Evolutionary conservation across 2,113 vertebrate species (phyloP).

Genomic region (Egretta garzetta): DNA sequence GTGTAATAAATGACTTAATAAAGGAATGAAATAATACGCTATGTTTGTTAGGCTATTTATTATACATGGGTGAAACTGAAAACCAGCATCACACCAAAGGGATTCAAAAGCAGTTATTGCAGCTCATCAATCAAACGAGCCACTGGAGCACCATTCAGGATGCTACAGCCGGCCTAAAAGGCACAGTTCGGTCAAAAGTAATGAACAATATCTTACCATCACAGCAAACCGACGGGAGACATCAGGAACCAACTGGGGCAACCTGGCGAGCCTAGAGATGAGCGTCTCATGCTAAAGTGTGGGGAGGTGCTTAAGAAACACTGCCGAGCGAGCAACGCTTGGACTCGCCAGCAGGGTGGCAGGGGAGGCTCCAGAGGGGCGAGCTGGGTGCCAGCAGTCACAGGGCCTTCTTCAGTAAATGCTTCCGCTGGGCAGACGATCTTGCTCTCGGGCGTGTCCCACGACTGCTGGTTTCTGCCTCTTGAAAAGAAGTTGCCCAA

Average conservation of each 20-base stretch:
- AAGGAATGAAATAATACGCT: not conserved
- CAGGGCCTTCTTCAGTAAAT: not conserved
- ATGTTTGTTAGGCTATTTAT: not conserved
- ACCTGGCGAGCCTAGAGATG: not conserved
- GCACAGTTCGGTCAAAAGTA: not conserved
- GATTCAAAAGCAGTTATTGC: not conserved
- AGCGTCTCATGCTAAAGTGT: not conserved
- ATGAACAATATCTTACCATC: not conserved
- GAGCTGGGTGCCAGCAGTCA: fast-evolving
- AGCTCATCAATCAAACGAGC: not conserved
- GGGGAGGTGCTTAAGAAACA: not conserved
- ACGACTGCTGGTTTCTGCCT: fast-evolving
- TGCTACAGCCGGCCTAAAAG: not conserved
- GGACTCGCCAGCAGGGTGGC: fast-evolving
- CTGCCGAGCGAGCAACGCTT: fast-evolving
- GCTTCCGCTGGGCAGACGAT: fast-evolving
- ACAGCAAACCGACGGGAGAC: not conserved
- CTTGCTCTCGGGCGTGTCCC: not conserved
- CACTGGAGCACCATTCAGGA: not conserved
- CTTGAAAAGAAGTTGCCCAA: not conserved
- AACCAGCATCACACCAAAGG: not conserved
- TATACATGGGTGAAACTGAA: not conserved
- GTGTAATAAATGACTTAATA: constrained; percentile 3
- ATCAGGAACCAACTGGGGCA: fast-evolving
- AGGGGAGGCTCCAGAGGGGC: not conserved